Conservation (phyloP, 1,140 invertebrate genomes). For the Plectrocnemia conspersa region DNA sequence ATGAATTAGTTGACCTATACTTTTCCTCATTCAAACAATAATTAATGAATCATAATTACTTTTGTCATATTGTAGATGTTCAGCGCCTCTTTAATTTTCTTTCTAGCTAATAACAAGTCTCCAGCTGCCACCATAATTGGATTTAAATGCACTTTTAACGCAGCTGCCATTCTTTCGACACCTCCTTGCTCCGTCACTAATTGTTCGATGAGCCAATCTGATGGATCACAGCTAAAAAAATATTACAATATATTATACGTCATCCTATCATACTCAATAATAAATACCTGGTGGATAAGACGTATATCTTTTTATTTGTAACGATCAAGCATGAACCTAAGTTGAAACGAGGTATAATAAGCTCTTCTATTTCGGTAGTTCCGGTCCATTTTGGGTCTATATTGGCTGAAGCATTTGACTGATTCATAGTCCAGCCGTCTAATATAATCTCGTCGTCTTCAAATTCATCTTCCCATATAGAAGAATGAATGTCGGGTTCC, state of each 20-base stretch:
- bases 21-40: no score
- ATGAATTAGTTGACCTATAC: no score
- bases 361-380: slow-evolving; percentile 19
- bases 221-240: slow-evolving; percentile 25
- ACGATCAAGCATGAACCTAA: slow-evolving; percentile 27
- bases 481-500: slow-evolving; percentile 22
- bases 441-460: slow-evolving; percentile 27
- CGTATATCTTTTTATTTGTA: slow-evolving; percentile 27
- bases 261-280: no score
- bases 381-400: slow-evolving; percentile 28
- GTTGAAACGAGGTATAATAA: slow-evolving; percentile 26
- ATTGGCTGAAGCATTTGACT: slow-evolving; percentile 9
- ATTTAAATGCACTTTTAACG: slow-evolving; percentile 21
- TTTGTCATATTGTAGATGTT: slow-evolving; percentile 26
- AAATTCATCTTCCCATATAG: slow-evolving; percentile 30
- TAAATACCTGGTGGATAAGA: slow-evolving; percentile 25
- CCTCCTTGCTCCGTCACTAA: slow-evolving; percentile 16
- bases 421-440: slow-evolving; percentile 16
- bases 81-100: slow-evolving; percentile 9
- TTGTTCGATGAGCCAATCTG: slow-evolving; percentile 26
- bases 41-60: slow-evolving; percentile 23
- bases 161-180: slow-evolving; percentile 27
- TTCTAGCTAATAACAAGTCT: slow-evolving; percentile 26
- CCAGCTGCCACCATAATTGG: slow-evolving; percentile 24
- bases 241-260: no score